Evolutionary conservation across 2,888 invertebrate species (phyloP).

Genomic region (Luperina nickerlii): DNA sequence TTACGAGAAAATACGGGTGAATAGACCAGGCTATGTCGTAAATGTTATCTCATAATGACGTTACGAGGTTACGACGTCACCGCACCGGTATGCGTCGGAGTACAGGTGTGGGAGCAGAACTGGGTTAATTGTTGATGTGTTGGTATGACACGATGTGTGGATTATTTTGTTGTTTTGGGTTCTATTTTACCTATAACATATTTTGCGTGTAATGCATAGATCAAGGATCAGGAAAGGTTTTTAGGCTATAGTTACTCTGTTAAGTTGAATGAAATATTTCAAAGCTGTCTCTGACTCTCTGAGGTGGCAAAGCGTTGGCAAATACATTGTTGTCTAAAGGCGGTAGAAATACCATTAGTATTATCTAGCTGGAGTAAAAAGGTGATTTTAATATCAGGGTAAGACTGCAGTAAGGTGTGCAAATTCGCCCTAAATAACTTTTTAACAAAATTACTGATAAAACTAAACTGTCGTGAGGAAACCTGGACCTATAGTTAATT

Average conservation of each 20-base stretch:
- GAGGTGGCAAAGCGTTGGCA: neutral
- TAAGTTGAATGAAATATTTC: no score
- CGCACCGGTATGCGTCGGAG: slow-evolving; percentile 43
- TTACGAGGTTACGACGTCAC: slow-evolving; percentile 47
- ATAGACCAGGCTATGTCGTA: slow-evolving; percentile 10
- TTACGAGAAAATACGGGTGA: neutral
- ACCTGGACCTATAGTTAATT: no score
- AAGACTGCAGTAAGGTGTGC: neutral
- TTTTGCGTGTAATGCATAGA: neutral
- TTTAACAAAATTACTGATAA: neutral
- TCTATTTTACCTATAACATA: neutral
- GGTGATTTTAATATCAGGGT: neutral
- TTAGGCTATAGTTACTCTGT: neutral
- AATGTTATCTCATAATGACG: slow-evolving; percentile 49
- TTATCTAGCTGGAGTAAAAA: neutral
- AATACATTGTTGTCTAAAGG: neutral
- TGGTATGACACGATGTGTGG: neutral
- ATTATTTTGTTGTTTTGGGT: slow-evolving; percentile 31
- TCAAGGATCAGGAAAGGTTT: neutral
- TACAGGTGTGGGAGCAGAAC: slow-evolving; percentile 29
- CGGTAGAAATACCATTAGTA: neutral
- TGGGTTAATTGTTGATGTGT: slow-evolving; percentile 50
- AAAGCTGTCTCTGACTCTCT: neutral
- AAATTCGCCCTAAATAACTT: neutral
- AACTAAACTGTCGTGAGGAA: neutral